phyloP scores from a whole-genome alignment of 2,113 vertebrate genomes.

The Neodon shergylaensis region DNA sequence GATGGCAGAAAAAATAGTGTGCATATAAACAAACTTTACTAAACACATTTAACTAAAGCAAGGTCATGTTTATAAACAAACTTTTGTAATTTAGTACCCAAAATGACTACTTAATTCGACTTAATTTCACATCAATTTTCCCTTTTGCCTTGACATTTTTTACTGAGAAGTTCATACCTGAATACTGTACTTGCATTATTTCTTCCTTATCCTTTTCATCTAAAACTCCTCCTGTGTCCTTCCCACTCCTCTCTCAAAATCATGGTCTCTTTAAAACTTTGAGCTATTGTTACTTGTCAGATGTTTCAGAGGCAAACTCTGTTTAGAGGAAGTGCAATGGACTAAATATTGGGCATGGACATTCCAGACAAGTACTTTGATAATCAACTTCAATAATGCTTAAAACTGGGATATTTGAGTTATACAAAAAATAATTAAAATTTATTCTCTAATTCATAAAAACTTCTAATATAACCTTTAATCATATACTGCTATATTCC shows the following conservation, averaged over 20 bases:
- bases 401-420: background rate
- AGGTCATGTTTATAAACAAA: background rate
- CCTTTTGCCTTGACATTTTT: background rate
- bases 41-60: background rate
- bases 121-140: background rate
- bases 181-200: background rate
- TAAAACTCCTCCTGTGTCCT: background rate
- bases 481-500: background rate
- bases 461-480: background rate
- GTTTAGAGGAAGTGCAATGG: background rate
- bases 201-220: accelerated
- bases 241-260: background rate
- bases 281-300: background rate
- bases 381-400: background rate
- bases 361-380: background rate
- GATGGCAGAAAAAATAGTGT: background rate
- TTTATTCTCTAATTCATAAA: background rate
- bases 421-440: background rate
- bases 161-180: background rate
- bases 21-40: background rate
- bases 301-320: background rate
- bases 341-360: background rate
- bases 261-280: background rate
- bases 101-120: background rate
- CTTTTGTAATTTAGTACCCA: background rate